Base-by-base conservation (phyloP, 1,140 invertebrate species). In the Schlechtendalia chinensis region DNA sequence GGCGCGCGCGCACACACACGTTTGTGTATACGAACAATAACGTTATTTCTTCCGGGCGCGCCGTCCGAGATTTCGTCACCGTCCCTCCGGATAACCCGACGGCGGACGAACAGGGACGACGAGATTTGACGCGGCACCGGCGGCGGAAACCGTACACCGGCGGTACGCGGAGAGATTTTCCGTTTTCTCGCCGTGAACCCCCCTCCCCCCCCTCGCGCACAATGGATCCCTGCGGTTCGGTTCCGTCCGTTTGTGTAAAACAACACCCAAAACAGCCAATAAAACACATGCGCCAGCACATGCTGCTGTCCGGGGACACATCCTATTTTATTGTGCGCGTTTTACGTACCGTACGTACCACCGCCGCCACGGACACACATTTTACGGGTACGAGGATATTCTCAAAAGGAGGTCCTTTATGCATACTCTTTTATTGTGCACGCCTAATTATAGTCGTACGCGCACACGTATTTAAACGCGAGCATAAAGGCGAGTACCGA, bases 231-330 rank as follows among this genome's bases (percentile, higher is more conserved):
- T 50, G 75, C 39, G 75, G 75, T 79, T 79, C 50, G 24, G 58
- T 79, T 58, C 45, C 74, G 56, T 63, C 56, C 58, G 75, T 61
- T 79, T 29, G 56, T 63, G 75, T 79, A 79, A 77, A 77, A 77
- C 74, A 77, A 77, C 74, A 61, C 75, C 75, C 75, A 79, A 77
- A 58, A 79, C 75, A 47, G 75, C 75, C 75, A 79, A 79, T 79
- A 79, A 79, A 79, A 79, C 58, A 59, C 75, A 79, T 39, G 74
- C 50, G 61, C 75, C 75, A n/a, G n/a, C n/a, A 79, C 75, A 63
- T 79, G 75, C 75, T 79, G 56, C 58, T 79, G 75, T 79, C 75
- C 75, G 58, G n/a, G n/a, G 24, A 77, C 74, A 77, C 74, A 77
- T 77, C 56, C 72, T 77, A 22, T 61, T 77, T 61, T 77, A 77